Evolutionary conservation across 2,113 vertebrate species (phyloP).

Genomic region (Dipodomys merriami): DNA sequence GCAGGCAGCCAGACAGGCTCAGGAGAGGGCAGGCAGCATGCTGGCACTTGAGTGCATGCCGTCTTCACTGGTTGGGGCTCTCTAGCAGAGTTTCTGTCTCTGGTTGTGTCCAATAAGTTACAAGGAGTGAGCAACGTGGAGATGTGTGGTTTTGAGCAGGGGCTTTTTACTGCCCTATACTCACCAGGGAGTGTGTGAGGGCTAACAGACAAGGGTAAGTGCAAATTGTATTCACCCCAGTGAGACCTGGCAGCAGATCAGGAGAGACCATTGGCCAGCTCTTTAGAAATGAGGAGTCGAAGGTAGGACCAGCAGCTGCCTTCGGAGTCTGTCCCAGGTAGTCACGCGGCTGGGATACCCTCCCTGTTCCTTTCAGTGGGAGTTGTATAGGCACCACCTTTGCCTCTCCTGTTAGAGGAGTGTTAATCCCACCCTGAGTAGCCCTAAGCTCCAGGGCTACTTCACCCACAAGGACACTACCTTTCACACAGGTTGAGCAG

Average conservation of each 20-base stretch:
- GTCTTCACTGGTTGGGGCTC: no score
- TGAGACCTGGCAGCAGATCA: neutral
- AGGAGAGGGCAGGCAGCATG: neutral
- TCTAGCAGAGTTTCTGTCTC: neutral
- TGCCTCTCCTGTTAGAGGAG: neutral
- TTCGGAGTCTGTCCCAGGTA: neutral
- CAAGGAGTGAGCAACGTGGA: no score
- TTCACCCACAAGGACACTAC: neutral
- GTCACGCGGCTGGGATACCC: neutral
- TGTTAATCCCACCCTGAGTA: neutral
- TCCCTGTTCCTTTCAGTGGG: neutral
- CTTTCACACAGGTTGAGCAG: neutral
- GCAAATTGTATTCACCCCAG: neutral
- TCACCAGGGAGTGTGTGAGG: neutral
- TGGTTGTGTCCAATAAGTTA: neutral
- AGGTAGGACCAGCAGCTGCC: rapidly evolving
- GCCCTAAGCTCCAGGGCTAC: neutral
- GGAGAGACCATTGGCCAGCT: neutral
- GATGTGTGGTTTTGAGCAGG: neutral
- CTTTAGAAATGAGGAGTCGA: neutral
- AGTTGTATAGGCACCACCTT: neutral
- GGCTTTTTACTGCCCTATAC: neutral
- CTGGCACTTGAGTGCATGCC: no score
- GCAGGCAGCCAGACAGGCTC: neutral
- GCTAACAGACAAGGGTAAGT: neutral